Base-by-base conservation (phyloP, 1,140 invertebrate genomes). In the Drosophila kurseongensis region DNA sequence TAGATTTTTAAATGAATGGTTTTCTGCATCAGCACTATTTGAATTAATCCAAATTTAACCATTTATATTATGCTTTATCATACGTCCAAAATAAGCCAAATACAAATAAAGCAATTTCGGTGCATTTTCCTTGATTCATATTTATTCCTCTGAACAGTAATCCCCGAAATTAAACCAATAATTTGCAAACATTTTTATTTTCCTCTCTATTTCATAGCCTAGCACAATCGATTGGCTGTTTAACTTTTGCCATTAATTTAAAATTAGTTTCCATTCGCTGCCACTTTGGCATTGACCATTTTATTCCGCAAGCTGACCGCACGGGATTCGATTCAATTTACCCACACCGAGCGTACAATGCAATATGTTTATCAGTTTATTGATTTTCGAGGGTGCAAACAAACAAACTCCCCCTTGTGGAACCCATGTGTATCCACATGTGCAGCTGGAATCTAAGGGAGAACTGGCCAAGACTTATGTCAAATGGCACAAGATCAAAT, bases 401-500 rank as follows among this genome's bases (percentile, higher is more conserved):
- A 14, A 16, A 14, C 27, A 52, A 29, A 18, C 50, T 14, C 10
- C 14, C 13, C 55, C 58, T 29, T 29, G 27, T 41, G 57, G 62
- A 79, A 75, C 29, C 29, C 29, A 66, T 88, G 66, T 75, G 78
- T 78, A 81, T 80, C 66, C 77, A 63, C 69, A 76, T 56, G 47
- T 66, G 36, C 41, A 35, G 5, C 4, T 18, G 45, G 52, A 29
- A 10, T 35, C 23, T 63, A 51, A 18, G 41, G 36, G 4, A n/a
- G 38, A 52, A 40, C 72, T 75, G 63, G 57, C 67, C 52, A 74
- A 77, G 79, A 78, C 84, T 83, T 72, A 73, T 89, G 84, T 89
- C 85, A 89, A 89, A 89, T 89, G 84, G 84, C 84, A 89, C 59
- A 66, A 84, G 84, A 89, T 89, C 84, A 89, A 89, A 89, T 89